Evolutionary conservation across 1,140 invertebrate species (phyloP).

Genomic region (Anthonomus grandis): DNA sequence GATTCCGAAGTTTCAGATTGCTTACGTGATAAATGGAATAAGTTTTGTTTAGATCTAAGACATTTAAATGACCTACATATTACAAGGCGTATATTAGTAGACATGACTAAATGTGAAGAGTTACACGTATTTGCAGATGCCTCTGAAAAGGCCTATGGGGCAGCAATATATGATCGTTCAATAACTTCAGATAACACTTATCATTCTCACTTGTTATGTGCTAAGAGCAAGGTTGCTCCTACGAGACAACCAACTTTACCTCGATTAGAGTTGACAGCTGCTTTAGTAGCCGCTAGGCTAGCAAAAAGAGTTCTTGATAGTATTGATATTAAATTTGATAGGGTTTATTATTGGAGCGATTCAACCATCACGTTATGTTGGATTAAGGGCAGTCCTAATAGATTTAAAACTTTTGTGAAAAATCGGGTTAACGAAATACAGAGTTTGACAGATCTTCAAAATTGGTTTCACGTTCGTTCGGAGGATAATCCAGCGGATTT

Average conservation of each 20-base stretch:
- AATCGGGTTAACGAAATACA: constrained; percentile 13
- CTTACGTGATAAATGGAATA: constrained; percentile 18
- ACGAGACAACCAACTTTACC: constrained; percentile 37
- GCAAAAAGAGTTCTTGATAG: constrained; percentile 6
- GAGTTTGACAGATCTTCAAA: not conserved
- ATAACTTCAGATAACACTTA: constrained; percentile 8
- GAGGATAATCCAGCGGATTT: constrained; percentile 24
- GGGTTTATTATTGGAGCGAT: constrained; percentile 16
- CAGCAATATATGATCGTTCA: constrained; percentile 31
- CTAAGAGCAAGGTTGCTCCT: constrained; percentile 39
- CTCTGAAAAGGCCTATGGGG: constrained; percentile 29
- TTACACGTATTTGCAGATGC: constrained; percentile 35
- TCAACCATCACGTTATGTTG: constrained; percentile 19
- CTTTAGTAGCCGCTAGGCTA: constrained; percentile 29
- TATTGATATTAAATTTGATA: constrained; percentile 3
- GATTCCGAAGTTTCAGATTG: constrained; percentile 41
- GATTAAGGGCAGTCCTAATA: constrained; percentile 4
- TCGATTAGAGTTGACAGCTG: constrained; percentile 37
- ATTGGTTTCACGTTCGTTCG: constrained; percentile 6
- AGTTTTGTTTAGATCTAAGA: not conserved
- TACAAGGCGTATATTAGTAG: not conserved
- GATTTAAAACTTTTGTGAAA: constrained; percentile 8
- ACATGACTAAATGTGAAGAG: not conserved
- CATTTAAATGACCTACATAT: constrained; percentile 1
- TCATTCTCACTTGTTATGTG: constrained; percentile 17